Base-by-base conservation (phyloP, 2,797 vertebrate genomes). In the Xyrichtys novacula region DNA sequence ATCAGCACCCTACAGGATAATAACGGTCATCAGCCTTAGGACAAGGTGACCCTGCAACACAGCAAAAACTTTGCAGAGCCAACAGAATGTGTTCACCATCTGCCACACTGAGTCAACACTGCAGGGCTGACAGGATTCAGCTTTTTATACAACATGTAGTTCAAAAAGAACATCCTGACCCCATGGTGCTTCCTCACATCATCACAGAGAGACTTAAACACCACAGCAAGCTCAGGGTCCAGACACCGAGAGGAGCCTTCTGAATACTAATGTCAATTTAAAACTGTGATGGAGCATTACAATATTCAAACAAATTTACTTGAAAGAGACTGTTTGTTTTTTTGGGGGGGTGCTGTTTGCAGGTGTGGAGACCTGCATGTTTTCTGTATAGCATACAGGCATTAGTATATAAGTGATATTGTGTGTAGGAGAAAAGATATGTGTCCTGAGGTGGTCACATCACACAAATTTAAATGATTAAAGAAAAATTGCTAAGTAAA, bases 51-150 rank as follows among this genome's bases (percentile, higher is more conserved):
- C 29, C 31, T 46, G 50, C 50, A 38, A 55, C 50, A 65, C 62
- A 46, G 62, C 40, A 38, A 36, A 65, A 38, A 55, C 15, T 54
- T 12, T 65, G 50, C 42, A 54, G 31, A 38, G 63, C 50, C 50
- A 20, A 47, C 63, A 55, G 19, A 65, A 65, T n/a, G 17, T 65
- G 39, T 20, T 43, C 50, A 36, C 29, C 22, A 19, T 46, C 50
- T 65, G 63, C 16, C 63, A 65, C 42, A 55, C 23, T 22, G 50
- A 65, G 40, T 65, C 31, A 55, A 44, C 31, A 28, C 22, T 1
- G 6, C 22, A 25, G 40, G 28, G 20, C 50, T 55, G 50, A 60
- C 29, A 60, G 31, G 29, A 55, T 63, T 63, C 23, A 0, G 48
- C 23, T 40, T 62, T 62, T 17, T 17, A 20, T 36, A 47, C 42